Conservation (phyloP, 2,113 vertebrate species). For the Pterophyllum scalare region DNA sequence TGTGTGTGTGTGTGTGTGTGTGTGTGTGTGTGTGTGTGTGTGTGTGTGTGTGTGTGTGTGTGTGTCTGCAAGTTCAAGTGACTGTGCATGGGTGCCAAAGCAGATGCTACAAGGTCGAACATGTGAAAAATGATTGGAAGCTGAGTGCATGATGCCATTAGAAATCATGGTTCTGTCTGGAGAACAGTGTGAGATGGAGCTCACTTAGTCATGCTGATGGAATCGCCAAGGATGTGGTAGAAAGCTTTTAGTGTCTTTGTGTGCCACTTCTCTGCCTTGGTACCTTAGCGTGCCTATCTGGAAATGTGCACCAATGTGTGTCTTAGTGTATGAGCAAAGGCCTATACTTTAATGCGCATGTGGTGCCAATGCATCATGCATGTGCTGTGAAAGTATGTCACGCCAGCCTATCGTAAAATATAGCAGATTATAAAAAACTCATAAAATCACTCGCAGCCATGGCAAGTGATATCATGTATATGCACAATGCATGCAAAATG, state of each 20-base stretch:
- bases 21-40: background rate
- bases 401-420: slow-evolving; percentile 40
- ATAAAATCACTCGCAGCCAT: slow-evolving; percentile 50
- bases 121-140: slow-evolving; percentile 43
- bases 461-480: slow-evolving; percentile 30
- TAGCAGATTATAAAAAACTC: slow-evolving; percentile 47
- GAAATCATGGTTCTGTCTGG: slow-evolving; percentile 54
- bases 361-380: slow-evolving; percentile 48
- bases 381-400: slow-evolving; percentile 50
- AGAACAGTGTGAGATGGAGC: slow-evolving; percentile 50
- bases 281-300: background rate
- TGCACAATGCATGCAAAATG: slow-evolving; percentile 62
- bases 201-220: slow-evolving; percentile 56
- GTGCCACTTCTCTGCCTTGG: slow-evolving; percentile 16
- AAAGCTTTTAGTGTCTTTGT: slow-evolving; percentile 60
- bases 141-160: slow-evolving; percentile 51
- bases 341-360: slow-evolving; percentile 2
- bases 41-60: background rate
- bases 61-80: background rate
- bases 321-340: background rate
- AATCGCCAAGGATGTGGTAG: slow-evolving; percentile 32
- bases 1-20: background rate
- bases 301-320: slow-evolving; percentile 10
- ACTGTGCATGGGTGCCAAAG: slow-evolving; percentile 30
- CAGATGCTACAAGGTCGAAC: slow-evolving; percentile 40